A percentile compares a stretch with the other conserved stretches of the same genome.
Conservation (phyloP, 64 coral and sea anemone species). For the Pocillopora verrucosa region DNA sequence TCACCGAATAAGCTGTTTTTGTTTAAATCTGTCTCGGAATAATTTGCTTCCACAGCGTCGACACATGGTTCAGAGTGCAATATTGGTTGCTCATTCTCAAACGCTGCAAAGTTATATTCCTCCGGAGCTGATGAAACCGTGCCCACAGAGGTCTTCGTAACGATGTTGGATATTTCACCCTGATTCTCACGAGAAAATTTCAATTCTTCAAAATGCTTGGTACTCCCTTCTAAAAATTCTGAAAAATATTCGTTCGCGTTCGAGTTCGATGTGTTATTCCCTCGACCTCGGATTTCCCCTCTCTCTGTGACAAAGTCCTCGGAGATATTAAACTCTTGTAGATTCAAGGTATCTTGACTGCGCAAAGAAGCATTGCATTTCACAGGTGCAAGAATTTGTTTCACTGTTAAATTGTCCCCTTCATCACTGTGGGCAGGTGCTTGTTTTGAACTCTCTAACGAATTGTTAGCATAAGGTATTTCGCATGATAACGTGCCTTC, state of each 20-base stretch:
- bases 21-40: not conserved
- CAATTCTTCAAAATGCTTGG: not conserved
- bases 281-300: not conserved
- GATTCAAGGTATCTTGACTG: conserved; percentile 21
- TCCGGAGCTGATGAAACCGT: not conserved
- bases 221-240: not conserved
- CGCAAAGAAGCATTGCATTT: not conserved
- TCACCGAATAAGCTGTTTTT: not conserved
- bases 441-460: not conserved
- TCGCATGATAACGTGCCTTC: not conserved
- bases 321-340: conserved; percentile 7
- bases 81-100: conserved; percentile 3
- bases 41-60: conserved; percentile 6
- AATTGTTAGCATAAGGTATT: not conserved
- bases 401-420: not conserved
- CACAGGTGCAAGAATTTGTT: not conserved
- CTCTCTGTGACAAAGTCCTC: not conserved
- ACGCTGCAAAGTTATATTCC: not conserved
- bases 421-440: conserved; percentile 4
- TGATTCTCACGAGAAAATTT: not conserved
- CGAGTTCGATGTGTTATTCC: not conserved
- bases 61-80: not conserved
- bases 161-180: not conserved
- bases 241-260: not conserved
- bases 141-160: not conserved